Conservation (phyloP, 2,888 invertebrate species). For the Thelaira solivaga region DNA sequence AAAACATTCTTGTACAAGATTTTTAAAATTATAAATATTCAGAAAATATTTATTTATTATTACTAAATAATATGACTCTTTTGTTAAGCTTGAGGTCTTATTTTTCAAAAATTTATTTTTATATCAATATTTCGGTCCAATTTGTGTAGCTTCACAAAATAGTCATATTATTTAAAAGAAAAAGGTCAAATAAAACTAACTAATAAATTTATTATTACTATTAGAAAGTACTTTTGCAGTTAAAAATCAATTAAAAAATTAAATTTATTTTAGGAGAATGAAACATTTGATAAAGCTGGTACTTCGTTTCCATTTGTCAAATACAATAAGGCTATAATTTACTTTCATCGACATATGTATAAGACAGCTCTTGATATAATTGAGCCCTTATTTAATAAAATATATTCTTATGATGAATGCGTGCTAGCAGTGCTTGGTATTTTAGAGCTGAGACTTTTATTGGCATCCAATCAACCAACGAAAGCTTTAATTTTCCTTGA, state of each 20-base stretch:
- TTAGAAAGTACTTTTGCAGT: too few species aligned
- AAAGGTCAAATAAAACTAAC: too few species aligned
- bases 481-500: constrained; percentile 74
- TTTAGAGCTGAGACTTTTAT: constrained; percentile 72
- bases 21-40: too few species aligned
- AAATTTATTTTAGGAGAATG: constrained; percentile 6
- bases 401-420: constrained; percentile 72
- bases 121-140: too few species aligned
- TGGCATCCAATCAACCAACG: constrained; percentile 74
- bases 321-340: constrained; percentile 75
- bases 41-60: too few species aligned
- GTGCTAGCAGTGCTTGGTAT: constrained; percentile 72
- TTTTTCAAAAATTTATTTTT: too few species aligned
- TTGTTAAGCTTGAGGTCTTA: too few species aligned
- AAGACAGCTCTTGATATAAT: constrained; percentile 73
- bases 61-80: too few species aligned
- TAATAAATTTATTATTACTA: too few species aligned
- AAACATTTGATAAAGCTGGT: constrained; percentile 5
- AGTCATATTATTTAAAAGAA: too few species aligned
- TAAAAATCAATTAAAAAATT: neutral
- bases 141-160: too few species aligned
- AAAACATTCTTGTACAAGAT: too few species aligned
- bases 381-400: constrained; percentile 68
- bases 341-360: constrained; percentile 75
- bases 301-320: constrained; percentile 66